A percentile compares a stretch with the other conserved stretches of the same genome.
These are phyloP conservation scores for Mimachlamys varia DNA, from an alignment of 2,888 invertebrate genomes.

Conservation along the genomic window DNA sequence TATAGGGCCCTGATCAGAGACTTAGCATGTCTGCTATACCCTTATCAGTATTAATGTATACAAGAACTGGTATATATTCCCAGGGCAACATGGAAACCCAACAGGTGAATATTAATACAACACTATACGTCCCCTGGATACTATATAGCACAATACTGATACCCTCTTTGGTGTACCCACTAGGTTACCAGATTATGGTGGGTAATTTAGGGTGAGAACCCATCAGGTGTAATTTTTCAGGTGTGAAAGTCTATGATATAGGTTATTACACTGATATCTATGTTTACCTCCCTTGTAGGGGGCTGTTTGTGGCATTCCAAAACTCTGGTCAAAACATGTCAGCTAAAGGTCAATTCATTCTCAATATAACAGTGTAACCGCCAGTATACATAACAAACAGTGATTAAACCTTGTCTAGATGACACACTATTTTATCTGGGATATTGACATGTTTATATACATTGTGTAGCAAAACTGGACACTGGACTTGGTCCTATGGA, in stretches of 20 bases:
- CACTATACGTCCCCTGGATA: neutral
- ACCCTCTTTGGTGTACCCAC: neutral
- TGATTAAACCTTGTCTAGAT: neutral
- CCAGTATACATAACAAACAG: neutral
- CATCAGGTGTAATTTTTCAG: neutral
- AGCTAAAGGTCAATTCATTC: neutral
- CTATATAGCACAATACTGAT: neutral
- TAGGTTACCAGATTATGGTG: neutral
- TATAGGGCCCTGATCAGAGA: neutral
- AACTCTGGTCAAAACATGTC: neutral
- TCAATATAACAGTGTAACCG: neutral
- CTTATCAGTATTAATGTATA: too few relatives aligned
- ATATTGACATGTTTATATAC: neutral
- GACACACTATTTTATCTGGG: too few relatives aligned
- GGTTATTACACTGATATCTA: neutral
- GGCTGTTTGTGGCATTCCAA: neutral
- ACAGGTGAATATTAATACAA: neutral
- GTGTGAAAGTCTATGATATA: neutral
- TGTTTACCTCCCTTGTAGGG: neutral
- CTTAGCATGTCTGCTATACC: neutral
- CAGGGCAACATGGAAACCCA: neutral
- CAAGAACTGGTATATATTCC: neutral
- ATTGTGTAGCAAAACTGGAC: neutral
- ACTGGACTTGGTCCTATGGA: too few relatives aligned
- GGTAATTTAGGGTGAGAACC: neutral